Evolutionary conservation across 2,797 vertebrate species (phyloP).

Genomic region (Hipposideros larvatus): DNA sequence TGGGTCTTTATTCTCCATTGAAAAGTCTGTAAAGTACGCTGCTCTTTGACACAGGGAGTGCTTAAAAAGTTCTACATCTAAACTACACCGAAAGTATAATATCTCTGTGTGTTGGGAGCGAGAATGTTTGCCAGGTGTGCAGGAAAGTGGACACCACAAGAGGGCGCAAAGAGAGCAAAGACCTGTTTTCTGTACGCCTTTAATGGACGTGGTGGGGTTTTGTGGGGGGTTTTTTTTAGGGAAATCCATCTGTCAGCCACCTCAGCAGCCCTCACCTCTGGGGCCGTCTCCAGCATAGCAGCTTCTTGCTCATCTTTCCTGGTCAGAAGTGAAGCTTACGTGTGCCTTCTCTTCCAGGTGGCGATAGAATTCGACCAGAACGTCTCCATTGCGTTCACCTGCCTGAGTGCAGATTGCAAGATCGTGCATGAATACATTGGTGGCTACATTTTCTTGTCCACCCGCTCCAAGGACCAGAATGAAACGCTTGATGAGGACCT

Average conservation of each 20-base stretch:
- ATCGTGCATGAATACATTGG: conserved; percentile 98
- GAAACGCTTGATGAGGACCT: conserved; percentile 97
- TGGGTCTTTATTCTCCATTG: background rate
- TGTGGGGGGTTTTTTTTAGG: fast-evolving
- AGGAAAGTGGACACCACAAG: conserved; percentile 77
- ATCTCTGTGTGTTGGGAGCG: background rate
- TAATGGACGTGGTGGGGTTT: background rate
- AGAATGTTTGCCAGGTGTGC: background rate
- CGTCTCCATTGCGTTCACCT: conserved; percentile 94
- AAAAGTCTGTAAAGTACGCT: background rate
- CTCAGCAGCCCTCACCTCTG: background rate
- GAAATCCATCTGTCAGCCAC: background rate
- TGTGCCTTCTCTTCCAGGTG: conserved; percentile 89
- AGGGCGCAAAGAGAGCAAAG: conserved; percentile 77
- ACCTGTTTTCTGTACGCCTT: background rate
- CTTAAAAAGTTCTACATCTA: background rate
- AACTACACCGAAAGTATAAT: background rate
- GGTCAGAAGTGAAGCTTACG: background rate
- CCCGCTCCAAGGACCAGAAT: conserved; percentile 98
- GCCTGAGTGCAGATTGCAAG: conserved; percentile 96
- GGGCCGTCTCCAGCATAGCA: background rate
- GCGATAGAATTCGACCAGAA: conserved; percentile 97
- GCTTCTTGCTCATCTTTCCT: background rate
- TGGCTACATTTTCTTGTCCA: conserved; percentile 99
- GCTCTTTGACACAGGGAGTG: background rate